Base-by-base conservation (phyloP, 2,888 invertebrate species). In the Spicauda simplicius region DNA sequence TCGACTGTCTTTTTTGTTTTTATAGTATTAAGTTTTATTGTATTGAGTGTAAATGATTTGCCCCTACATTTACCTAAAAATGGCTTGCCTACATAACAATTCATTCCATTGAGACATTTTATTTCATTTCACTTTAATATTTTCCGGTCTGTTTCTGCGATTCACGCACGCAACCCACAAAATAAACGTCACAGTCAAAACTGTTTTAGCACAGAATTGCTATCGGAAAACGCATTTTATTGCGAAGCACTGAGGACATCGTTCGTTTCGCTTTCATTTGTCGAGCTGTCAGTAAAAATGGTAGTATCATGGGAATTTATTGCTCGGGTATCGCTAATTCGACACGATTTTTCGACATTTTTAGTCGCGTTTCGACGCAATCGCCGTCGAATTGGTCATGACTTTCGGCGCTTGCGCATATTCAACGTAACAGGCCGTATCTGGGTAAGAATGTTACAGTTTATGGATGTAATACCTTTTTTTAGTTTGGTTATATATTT, bases 61-160 rank as follows among this genome's bases (percentile, higher is more conserved):
- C 37, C 33, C 8, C 8, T 33, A 12, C 33, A 8, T 33, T 8
- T 8, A 37, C 12, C 11, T 12, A 12, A 12, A 37, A 12, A 37
- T 33, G 10, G 33, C 37, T 37, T 37, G 37, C 37, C 12, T 8
- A 12, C 11, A 37, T 11, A 12, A 37, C 1, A 37, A 11, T 4
- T 8, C 14, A n/a, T n/a, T 5, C n/a, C 2, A n/a, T 45, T 5
- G 12, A 1, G 7, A 12, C 37, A 37, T 2, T 37, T 12, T 37
- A n/a, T n/a, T n/a, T n/a, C n/a, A n/a, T n/a, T n/a, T n/a, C n/a
- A n/a, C n/a, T n/a, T n/a, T n/a, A n/a, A n/a, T n/a, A n/a, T 37
- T 66, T 60, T 69, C 56, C 69, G 70, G 56, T 70, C 70, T 41
- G 64, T 50, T 69, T 69, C 58, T 57, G 60, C 65, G 45, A 70